Base-by-base conservation (phyloP, 2,888 invertebrate species). In the Micoletzkya japonica region DNA sequence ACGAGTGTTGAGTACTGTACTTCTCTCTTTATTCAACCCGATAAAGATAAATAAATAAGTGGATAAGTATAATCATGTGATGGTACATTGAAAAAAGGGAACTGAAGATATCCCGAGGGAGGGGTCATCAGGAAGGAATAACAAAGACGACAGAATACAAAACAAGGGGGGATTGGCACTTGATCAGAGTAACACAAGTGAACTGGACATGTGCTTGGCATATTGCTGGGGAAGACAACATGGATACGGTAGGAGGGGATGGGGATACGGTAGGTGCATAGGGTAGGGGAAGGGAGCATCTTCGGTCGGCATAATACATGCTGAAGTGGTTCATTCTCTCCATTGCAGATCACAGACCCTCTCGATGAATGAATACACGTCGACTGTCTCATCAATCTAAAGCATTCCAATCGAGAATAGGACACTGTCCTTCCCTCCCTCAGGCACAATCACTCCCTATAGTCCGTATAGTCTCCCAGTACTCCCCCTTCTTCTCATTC, bases 331-430 rank as follows among this genome's bases (percentile, higher is more conserved):
- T 71, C 58, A 75, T 26, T 63, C 58, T 2, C n/a, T 57, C 87
- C 91, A 92, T 78, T 90, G 86, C 66, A 93, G 88, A 24, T 90
- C 90, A 73, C 93, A 88, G 44, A 91, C 89, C 86, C 91, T 90
- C 64, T 90, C 90, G 81, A 94, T 89, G 88, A 94, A 94, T 85
- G 91, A 90, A 83, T 94, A 89, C 79, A 94, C 92, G 86, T 97
- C 95, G 0, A 93, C 92, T 83, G 91, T 90, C 87, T 96, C 95
- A 77, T 94, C 95, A 85, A 96, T 96, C 91, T 94, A 52, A 17
- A 54, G 54, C n/a, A 56, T 4, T n/a, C 26, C 20, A 56, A 54
- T 30, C 54, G 54, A 30, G 28, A 89, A 20, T 84, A 84, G 90
- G 73, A 70, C 59, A 56, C 72, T 3, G 20, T 50, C 44, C 10